A percentile compares a stretch with the other conserved stretches of the same genome.
These are phyloP conservation scores for Rhabdomys dilectus DNA, from an alignment of 2,113 vertebrate species.

Conservation along the genomic window DNA sequence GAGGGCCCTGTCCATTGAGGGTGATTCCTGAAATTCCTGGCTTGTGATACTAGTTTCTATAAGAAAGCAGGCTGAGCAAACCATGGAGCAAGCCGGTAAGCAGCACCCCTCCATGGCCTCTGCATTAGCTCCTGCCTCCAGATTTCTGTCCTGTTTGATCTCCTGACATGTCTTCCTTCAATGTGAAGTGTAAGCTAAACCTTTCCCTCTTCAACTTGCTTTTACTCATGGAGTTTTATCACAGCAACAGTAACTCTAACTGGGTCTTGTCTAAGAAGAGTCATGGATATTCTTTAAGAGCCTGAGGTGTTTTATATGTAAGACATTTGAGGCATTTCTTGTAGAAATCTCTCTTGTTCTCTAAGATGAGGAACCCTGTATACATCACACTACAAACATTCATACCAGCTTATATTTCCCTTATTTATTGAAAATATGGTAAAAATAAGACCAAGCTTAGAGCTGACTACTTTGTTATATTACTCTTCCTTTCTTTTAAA, in stretches of 20 bases:
- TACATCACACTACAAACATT: neutral
- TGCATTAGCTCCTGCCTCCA: neutral
- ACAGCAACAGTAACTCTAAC: neutral
- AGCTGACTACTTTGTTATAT: constrained; percentile 42
- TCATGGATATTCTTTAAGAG: neutral
- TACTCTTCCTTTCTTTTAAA: constrained; percentile 55
- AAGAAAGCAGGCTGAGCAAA: neutral
- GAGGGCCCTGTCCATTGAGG: neutral
- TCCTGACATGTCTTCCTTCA: neutral
- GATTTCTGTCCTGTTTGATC: neutral
- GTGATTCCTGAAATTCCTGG: neutral
- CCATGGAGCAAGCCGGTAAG: neutral
- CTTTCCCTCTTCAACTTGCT: neutral
- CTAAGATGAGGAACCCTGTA: neutral
- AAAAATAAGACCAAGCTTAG: constrained; percentile 55
- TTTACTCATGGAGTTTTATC: neutral
- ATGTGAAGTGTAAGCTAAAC: neutral
- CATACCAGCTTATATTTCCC: constrained; percentile 1
- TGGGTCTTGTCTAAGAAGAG: neutral
- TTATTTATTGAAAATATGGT: constrained; percentile 61
- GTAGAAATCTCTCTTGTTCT: constrained; percentile 14
- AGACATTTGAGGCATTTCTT: neutral
- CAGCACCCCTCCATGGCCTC: neutral
- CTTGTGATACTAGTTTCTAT: neutral
- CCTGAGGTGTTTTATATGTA: neutral